Conservation (phyloP, 2,113 vertebrate genomes). For the Melanocharis versteri region DNA sequence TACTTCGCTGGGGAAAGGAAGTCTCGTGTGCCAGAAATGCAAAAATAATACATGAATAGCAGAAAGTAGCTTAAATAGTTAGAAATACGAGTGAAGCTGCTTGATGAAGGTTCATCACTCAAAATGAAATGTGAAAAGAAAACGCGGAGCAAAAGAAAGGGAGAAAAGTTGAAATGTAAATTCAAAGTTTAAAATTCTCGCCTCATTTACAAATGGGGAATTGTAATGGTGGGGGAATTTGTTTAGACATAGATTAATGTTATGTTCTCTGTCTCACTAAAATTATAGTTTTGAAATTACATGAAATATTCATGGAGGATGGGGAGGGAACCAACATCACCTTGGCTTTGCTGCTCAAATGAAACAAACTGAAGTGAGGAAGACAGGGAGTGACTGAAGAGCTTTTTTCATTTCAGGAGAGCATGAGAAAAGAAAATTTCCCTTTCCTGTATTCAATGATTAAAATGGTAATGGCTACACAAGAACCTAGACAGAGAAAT, state of each 20-base stretch:
- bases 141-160: not conserved
- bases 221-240: not conserved
- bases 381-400: not conserved
- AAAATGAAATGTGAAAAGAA: not conserved
- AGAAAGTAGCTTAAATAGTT: not conserved
- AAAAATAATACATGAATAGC: not conserved
- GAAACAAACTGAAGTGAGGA: not conserved
- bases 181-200: not conserved
- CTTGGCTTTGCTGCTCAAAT: conserved; percentile 14
- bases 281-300: conserved; percentile 41
- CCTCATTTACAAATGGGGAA: conserved; percentile 3
- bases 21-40: not conserved
- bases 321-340: not conserved
- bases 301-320: conserved; percentile 60
- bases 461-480: conserved; percentile 33
- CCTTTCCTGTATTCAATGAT: conserved; percentile 35
- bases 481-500: conserved; percentile 51
- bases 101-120: not conserved
- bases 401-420: conserved; percentile 1
- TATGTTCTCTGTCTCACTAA: not conserved
- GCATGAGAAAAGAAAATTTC: not conserved
- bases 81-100: not conserved
- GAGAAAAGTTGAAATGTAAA: conserved; percentile 10
- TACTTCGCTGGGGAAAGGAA: not conserved
- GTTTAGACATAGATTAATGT: conserved; percentile 34